Evolutionary conservation across 2,797 vertebrate genomes (phyloP), one percentile per base, ranked within the genome.

Genomic region (Enteromius unitaeniatus): DNA sequence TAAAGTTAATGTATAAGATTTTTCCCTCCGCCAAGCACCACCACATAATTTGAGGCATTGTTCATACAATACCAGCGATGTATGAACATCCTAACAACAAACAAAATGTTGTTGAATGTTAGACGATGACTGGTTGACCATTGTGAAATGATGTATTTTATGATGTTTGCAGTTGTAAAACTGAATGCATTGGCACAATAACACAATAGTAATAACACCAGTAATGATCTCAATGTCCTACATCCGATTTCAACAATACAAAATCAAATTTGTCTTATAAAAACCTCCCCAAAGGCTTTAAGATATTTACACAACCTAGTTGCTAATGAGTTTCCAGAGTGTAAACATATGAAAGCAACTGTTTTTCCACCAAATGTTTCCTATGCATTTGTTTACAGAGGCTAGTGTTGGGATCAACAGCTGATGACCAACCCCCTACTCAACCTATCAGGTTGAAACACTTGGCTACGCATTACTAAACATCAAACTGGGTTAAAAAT

Each of bases 301-400:
- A 65, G 53, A 60, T 68, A 11, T 65, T 60, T 42, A 51, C 10
- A 73, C 23, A 51, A 10, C 76, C 53, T 81, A 53, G 65, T 17
- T 73, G 37, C 79, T 65, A 68, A 55, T 80, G 76, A 28, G 65
- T 84, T 51, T 65, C 72, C 72, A 60, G 79, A 79, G 14, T 80
- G 62, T 73, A 86, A 89, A 85, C 68, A 78, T 42, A 42, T 74
- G 84, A 87, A 51, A 86, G 82, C 92, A 92, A 90, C 88, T 91
- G 91, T 73, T 86, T 90, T 88, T 89, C 79, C 89, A 89, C 88
- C 91, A 93, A 92, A 91, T 93, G 92, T 88, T 90, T 86, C 86
- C 79, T 84, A 78, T 86, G 86, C 87, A 90, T 89, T 91, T 92
- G 91, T 93, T 94, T 82, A 91, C 49, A 87, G 28, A 88, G 68